phyloP scores from a whole-genome alignment of 2,888 invertebrate species.

The Cremastinae sp. region DNA sequence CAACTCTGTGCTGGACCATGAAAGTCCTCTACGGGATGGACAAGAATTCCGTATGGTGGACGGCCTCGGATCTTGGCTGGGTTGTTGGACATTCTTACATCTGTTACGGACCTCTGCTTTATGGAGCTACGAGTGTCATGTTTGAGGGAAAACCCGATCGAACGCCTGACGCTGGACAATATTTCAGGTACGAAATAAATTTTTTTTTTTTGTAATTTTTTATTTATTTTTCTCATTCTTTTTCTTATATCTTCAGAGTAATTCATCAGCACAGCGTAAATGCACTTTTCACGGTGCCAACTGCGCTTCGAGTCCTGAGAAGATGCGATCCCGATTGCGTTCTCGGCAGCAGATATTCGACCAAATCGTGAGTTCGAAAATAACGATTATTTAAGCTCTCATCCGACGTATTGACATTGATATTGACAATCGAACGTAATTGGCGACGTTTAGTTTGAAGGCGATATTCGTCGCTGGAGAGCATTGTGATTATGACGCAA shows the following conservation, averaged over 20 bases:
- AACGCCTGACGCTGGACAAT: constrained; percentile 95
- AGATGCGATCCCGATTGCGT: constrained; percentile 89
- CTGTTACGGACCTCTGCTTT: constrained; percentile 93
- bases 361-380: constrained; percentile 82
- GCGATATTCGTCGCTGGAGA: constrained; percentile 94
- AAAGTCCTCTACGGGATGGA: constrained; percentile 89
- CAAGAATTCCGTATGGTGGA: constrained; percentile 93
- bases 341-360: constrained; percentile 86
- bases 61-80: constrained; percentile 94
- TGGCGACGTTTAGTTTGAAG: constrained; percentile 79
- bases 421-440: too few relatives aligned
- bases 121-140: constrained; percentile 90
- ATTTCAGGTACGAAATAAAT: constrained; percentile 85
- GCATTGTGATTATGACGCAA: constrained; percentile 95
- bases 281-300: constrained; percentile 94
- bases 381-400: too few relatives aligned
- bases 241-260: constrained; percentile 83
- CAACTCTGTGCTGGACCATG: constrained; percentile 92
- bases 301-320: constrained; percentile 92
- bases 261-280: constrained; percentile 93
- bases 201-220: background rate
- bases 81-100: constrained; percentile 98
- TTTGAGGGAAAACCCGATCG: constrained; percentile 97
- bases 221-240: constrained; percentile 4
- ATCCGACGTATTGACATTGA: too few relatives aligned